Base-by-base conservation (phyloP, 2,113 vertebrate genomes). In the Hiodon alosoides region DNA sequence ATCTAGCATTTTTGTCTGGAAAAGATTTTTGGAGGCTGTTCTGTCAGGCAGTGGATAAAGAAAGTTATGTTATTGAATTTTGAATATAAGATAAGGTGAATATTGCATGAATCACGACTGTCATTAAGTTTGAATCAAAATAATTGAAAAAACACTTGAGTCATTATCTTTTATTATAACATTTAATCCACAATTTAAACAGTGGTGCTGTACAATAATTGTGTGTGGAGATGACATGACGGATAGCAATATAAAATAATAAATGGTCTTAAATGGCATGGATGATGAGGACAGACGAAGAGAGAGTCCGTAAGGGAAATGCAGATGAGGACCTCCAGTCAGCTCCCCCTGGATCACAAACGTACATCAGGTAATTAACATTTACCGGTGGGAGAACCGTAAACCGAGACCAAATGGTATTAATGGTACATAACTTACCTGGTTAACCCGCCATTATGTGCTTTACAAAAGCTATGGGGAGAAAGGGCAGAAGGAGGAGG, bases 381-480 rank as follows among this genome's bases (percentile, higher is more conserved):
- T 3, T 9, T 9, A 9, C 58, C 58, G 4, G 58, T 59, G 58
- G 16, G n/a, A 60, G 31, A 46, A 10, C 4, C 1, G 16, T 8
- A 53, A 16, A 69, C 13, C 14, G 2, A n/a, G 10, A 53, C 46
- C 4, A 13, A 2, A 59, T n/a, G 6, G 48, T 46, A 13, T 69
- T 69, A 54, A 54, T 16, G 13, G 13, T 6, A 54, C 17, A n/a
- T 54, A 67, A 14, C 65, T 5, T 62, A 72, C 74, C 67, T 78
- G 69, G 81, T 89, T 86, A 93, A 68, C 85, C 79, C 50, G 90
- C 87, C 91, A 93, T 89, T 53, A 93, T 87, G 80, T 92, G 81
- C 76, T 93, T 93, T 70, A 92, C 88, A 78, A 93, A 92, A 62
- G 89, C 88, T 86, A 78, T 5, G 16, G 7, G 58, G 5, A 81